phyloP scores from a whole-genome alignment of 1,140 invertebrate species.

The Spodoptera litura region DNA sequence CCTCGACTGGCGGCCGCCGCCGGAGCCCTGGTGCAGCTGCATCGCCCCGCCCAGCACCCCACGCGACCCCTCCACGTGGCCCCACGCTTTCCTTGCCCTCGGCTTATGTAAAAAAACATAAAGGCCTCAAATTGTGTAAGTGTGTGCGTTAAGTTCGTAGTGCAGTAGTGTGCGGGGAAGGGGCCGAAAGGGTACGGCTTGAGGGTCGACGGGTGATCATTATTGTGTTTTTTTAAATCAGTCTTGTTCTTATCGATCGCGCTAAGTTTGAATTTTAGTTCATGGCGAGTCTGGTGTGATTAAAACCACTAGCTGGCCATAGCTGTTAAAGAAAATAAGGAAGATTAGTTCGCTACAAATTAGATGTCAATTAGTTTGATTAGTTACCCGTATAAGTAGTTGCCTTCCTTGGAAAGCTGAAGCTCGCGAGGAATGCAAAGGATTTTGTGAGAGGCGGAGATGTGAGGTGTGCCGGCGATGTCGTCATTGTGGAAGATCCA shows the following conservation, averaged over 20 bases:
- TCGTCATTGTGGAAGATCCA: neutral
- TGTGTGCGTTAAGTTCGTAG: slow-evolving; percentile 43
- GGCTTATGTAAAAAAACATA: slow-evolving; percentile 79
- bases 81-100: slow-evolving; percentile 73
- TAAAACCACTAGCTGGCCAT: slow-evolving; percentile 11
- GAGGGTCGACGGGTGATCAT: slow-evolving; percentile 63
- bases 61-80: slow-evolving; percentile 67
- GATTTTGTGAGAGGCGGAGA: slow-evolving; percentile 17
- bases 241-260: slow-evolving; percentile 57
- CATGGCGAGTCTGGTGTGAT: slow-evolving; percentile 43
- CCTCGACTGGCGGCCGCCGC: slow-evolving; percentile 72
- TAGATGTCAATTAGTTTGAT: slow-evolving; percentile 22
- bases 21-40: slow-evolving; percentile 78
- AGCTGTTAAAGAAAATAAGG: neutral
- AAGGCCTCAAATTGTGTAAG: slow-evolving; percentile 53
- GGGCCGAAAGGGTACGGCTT: slow-evolving; percentile 67
- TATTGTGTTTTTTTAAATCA: slow-evolving; percentile 62
- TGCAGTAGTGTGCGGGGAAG: slow-evolving; percentile 63
- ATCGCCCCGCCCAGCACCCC: slow-evolving; percentile 79
- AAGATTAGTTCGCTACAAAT: slow-evolving; percentile 26
- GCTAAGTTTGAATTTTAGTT: slow-evolving; percentile 47
- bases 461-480: slow-evolving; percentile 12
- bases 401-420: slow-evolving; percentile 4
- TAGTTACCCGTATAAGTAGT: neutral
- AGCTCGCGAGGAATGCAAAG: neutral